phyloP scores from a whole-genome alignment of 2,888 invertebrate genomes.

The Lochmaea capreae region DNA sequence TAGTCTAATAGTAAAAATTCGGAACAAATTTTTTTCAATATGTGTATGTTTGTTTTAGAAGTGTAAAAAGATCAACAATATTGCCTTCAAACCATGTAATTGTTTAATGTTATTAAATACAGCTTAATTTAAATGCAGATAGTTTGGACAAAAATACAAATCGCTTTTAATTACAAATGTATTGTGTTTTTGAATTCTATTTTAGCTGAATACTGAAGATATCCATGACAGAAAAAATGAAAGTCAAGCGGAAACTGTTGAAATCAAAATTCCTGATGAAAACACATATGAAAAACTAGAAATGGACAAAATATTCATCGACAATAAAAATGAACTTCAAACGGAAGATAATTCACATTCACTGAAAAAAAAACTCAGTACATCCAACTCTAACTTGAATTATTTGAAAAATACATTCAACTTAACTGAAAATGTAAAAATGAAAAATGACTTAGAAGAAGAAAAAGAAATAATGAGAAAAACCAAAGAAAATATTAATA shows the following conservation, averaged over 20 bases:
- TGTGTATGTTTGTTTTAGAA: too few species aligned
- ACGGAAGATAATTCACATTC: slow-evolving; percentile 19
- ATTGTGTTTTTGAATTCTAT: background rate
- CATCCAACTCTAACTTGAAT: slow-evolving; percentile 17
- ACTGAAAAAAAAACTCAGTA: slow-evolving; percentile 34
- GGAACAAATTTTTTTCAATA: too few species aligned
- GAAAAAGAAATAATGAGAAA: slow-evolving; percentile 63
- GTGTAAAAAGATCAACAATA: too few species aligned
- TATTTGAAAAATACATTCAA: slow-evolving; percentile 39
- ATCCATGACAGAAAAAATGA: background rate
- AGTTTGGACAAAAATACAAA: background rate
- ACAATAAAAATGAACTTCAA: background rate
- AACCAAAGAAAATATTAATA: slow-evolving; percentile 61
- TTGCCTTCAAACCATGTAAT: too few species aligned
- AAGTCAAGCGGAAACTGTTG: background rate
- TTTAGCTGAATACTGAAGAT: slow-evolving; percentile 11
- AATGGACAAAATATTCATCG: background rate
- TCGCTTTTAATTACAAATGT: background rate
- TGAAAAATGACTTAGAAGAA: slow-evolving; percentile 54
- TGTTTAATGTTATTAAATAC: too few species aligned
- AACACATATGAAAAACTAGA: background rate
- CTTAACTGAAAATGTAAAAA: slow-evolving; percentile 36
- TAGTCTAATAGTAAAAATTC: too few species aligned
- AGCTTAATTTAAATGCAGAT: too few species aligned
- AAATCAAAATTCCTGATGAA: slow-evolving; percentile 4